These are phyloP conservation scores for Sebastes vulpes DNA, from an alignment of 2,797 vertebrate species.

Conservation along the genomic window DNA sequence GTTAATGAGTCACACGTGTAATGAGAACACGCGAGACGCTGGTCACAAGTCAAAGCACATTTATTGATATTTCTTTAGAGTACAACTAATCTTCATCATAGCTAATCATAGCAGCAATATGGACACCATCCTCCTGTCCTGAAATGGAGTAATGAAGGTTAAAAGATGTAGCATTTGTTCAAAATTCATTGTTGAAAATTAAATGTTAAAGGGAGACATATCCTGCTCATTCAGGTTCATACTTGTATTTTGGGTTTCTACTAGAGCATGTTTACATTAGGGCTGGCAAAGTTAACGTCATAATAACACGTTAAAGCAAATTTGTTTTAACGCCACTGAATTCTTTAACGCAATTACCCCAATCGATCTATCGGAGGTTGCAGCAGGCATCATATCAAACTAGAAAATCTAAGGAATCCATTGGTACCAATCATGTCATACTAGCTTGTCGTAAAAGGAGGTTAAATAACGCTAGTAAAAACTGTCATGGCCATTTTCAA, in stretches of 20 bases:
- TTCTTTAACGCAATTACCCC: too few species aligned
- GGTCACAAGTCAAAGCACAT: background rate
- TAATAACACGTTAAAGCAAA: too few species aligned
- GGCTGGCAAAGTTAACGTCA: too few species aligned
- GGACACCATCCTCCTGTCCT: background rate
- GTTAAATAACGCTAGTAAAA: too few species aligned
- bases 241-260: background rate
- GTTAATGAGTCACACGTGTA: conserved; percentile 4
- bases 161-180: background rate
- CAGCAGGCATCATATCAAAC: too few species aligned
- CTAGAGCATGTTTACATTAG: background rate
- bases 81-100: background rate
- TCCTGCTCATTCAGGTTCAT: background rate
- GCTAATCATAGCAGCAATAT: background rate
- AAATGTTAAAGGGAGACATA: background rate
- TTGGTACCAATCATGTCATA: too few species aligned
- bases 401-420: too few species aligned
- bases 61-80: background rate
- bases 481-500: too few species aligned
- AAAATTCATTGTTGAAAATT: background rate
- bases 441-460: too few species aligned
- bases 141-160: background rate
- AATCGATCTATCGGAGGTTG: too few species aligned
- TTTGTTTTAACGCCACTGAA: too few species aligned
- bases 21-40: background rate